Base-by-base conservation (phyloP, 2,797 vertebrate genomes). In the Coracias cyanogaster region DNA sequence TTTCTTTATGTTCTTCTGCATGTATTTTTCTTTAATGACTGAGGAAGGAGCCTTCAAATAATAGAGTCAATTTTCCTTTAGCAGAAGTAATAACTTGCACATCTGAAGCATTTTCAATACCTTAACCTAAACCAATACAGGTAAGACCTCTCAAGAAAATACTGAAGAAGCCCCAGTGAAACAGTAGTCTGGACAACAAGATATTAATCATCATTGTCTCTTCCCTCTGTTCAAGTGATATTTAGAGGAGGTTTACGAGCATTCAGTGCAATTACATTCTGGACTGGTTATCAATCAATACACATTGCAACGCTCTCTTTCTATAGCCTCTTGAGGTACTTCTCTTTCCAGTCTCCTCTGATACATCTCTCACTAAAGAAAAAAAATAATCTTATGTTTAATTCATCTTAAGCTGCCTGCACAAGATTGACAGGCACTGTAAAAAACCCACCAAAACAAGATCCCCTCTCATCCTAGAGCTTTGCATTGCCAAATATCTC, bases 121-220 rank as follows among this genome's bases (percentile, higher is more conserved):
- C 54, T 76, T 85, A 88, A 82, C 64, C 35, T 80, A 67, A 67
- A 24, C 35, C 64, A 90, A 74, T 88, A 61, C 35, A 76, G 58
- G 62, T 71, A 67, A 87, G 66, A 71, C 12, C 45, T 78, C 51
- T 62, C 1, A 3, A 82, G 62, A 92, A 90, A 80, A 82, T 82
- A 85, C 39, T 79, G 58, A 71, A 93, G 54, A 72, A 95, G 62
- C 18, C 62, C 62, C 54, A 51, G 29, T 46, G 64, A 71, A 95
- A 65, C n/a, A 43, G 57, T 37, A 49, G 54, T 46, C 45, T 65
- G 35, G 64, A 72, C 41, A 88, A 90, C 6, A 10, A 61, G 39
- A 48, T 86, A 72, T 80, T 72, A 85, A 85, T 88, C 80, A 90
- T 67, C 60, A 90, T 60, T 49, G 28, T 85, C 83, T 88, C 52